Evolutionary conservation across 1,140 invertebrate species (phyloP).

Genomic region (Danaus melanippus): DNA sequence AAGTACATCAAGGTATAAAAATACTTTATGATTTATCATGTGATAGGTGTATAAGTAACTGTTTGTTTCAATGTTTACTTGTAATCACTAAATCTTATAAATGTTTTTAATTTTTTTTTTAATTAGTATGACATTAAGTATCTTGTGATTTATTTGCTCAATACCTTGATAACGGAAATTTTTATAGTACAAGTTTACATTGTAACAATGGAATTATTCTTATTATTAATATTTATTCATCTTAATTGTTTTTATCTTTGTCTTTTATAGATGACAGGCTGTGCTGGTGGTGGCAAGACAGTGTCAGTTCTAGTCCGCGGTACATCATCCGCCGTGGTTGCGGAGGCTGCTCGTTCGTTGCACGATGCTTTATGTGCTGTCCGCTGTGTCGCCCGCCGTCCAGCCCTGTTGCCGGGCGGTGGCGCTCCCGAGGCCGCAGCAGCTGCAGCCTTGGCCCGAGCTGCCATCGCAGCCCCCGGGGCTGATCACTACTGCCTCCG

Average conservation of each 20-base stretch:
- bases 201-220: no score
- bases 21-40: no score
- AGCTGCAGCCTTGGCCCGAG: constrained; percentile 86
- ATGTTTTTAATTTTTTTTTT: no score
- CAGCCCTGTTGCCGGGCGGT: constrained; percentile 93
- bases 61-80: no score
- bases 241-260: no score
- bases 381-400: constrained; percentile 95
- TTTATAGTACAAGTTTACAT: no score
- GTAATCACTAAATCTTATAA: no score
- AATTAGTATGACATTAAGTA: no score
- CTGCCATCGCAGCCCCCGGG: constrained; percentile 88
- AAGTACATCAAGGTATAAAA: constrained; percentile 87
- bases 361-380: constrained; percentile 99
- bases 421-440: constrained; percentile 98
- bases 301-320: constrained; percentile 95
- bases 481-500: constrained; percentile 95
- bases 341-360: constrained; percentile 95
- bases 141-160: no score
- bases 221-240: no score
- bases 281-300: constrained; percentile 89
- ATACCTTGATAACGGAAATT: no score
- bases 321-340: constrained; percentile 96
- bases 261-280: constrained; percentile 83
- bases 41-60: no score